phyloP scores from a whole-genome alignment of 2,888 invertebrate genomes.

The Tanytarsus gracilentus region DNA sequence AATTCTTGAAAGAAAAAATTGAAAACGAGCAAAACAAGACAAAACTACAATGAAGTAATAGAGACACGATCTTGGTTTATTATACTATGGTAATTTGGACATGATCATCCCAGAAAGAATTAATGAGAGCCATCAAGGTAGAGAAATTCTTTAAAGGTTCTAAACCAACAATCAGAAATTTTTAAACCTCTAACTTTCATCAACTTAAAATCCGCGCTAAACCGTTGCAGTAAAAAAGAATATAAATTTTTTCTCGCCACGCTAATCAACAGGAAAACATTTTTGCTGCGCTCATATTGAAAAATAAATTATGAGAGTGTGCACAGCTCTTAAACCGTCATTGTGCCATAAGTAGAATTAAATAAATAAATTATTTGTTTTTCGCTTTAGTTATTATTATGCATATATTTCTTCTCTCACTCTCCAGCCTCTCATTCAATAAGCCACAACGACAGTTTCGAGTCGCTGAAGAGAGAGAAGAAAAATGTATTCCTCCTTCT shows the following conservation, averaged over 20 bases:
- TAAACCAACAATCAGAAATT: no score
- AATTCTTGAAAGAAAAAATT: conserved; percentile 8
- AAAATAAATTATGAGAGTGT: conserved; percentile 7
- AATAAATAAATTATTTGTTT: conserved; percentile 10
- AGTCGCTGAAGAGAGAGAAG: not conserved
- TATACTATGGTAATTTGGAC: no score
- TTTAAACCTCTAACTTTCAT: no score
- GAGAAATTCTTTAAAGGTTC: no score
- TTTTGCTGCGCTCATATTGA: not conserved
- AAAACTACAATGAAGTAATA: not conserved
- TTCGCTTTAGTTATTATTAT: not conserved
- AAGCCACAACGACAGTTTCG: not conserved
- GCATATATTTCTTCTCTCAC: not conserved
- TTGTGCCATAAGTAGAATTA: conserved; percentile 13
- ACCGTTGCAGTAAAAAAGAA: no score
- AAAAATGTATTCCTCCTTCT: conserved; percentile 21
- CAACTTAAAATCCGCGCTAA: no score
- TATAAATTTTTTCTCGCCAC: conserved; percentile 6
- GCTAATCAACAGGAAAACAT: conserved; percentile 19
- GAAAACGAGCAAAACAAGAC: not conserved
- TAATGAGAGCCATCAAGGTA: no score
- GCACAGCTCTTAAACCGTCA: no score
- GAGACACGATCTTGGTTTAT: no score
- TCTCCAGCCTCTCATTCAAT: not conserved
- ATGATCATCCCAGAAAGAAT: no score